These are phyloP conservation scores for Nothura maculosa DNA, from an alignment of 2,797 vertebrate species.

Conservation along the genomic window DNA sequence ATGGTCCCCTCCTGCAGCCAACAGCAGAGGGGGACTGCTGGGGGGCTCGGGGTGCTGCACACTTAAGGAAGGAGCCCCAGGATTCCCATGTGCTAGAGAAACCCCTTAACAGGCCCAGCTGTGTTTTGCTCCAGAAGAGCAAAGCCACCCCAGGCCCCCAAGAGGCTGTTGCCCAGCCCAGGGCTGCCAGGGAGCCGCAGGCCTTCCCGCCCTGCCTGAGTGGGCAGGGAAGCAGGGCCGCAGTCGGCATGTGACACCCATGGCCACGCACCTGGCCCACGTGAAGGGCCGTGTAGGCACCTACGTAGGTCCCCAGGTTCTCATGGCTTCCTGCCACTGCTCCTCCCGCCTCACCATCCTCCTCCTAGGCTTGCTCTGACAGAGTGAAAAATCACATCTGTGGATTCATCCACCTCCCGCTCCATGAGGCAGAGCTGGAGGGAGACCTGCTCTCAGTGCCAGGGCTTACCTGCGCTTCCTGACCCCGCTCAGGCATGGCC, in stretches of 20 bases:
- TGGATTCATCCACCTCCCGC: background rate
- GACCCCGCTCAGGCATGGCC: background rate
- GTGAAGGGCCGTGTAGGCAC: background rate
- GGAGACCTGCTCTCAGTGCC: background rate
- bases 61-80: background rate
- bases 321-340: too few relatives aligned
- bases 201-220: background rate
- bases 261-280: background rate
- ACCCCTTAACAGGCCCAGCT: background rate
- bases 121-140: background rate
- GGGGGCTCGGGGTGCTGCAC: background rate
- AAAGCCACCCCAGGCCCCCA: background rate
- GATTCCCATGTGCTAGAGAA: background rate
- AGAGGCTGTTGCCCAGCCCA: background rate
- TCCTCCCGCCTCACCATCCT: background rate
- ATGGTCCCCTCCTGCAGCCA: background rate
- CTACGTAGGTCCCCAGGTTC: background rate
- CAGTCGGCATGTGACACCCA: fast-evolving
- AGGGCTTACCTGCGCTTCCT: background rate
- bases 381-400: background rate
- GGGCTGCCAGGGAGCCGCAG: background rate
- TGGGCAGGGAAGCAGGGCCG: background rate
- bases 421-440: fast-evolving
- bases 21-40: background rate
- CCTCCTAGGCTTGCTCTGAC: background rate